Base-by-base conservation (phyloP, 2,797 vertebrate species). In the Kryptolebias ocellatus region DNA sequence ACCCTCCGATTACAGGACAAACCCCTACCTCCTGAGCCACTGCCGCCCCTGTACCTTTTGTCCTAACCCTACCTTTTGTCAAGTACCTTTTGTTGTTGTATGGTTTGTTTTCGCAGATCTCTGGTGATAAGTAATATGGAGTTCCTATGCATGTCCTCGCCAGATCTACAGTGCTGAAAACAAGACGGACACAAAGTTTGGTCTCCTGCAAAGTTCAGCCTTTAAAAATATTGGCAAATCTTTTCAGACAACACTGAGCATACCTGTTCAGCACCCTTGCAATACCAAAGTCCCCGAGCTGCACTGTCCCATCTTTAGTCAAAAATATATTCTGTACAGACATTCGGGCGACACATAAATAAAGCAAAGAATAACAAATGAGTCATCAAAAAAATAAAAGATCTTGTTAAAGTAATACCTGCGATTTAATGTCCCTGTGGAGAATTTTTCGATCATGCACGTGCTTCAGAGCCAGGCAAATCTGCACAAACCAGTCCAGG, bases 21-120 rank as follows among this genome's bases (percentile, higher is more conserved):
- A 24, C 20, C 20, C 20, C 20, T 24, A 24, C 20, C 20, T 24
- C 20, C 20, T 24, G 20, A 24, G 20, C 20, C 20, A 24, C 20
- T 24, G 20, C 20, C 20, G 20, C 20, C 20, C 20, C 20, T 24
- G 20, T 24, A 24, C 20, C 20, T 24, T 1, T 24, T 24, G 20
- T 24, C 20, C 20, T 24, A 24, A 24, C 20, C 20, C 20, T 24
- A 24, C 1, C 20, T 24, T 24, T 24, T 24, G 20, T 24, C 20
- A 20, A 7, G 9, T n/a, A 99, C 98, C 98, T 99, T 93, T 99
- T 99, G 89, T 99, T 99, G 92, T 99, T 99, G 90, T 99, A 99
- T 11, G 97, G 98, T 83, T 97, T 98, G 80, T 98, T 99, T 92
- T 98, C 96, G 73, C 98, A 99, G 76, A 99, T 99, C 92, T 99